A percentile compares a stretch with the other conserved stretches of the same genome.
These are phyloP conservation scores for Lordiphosa fenestrarum DNA, from an alignment of 2,888 invertebrate species.

Conservation along the genomic window DNA sequence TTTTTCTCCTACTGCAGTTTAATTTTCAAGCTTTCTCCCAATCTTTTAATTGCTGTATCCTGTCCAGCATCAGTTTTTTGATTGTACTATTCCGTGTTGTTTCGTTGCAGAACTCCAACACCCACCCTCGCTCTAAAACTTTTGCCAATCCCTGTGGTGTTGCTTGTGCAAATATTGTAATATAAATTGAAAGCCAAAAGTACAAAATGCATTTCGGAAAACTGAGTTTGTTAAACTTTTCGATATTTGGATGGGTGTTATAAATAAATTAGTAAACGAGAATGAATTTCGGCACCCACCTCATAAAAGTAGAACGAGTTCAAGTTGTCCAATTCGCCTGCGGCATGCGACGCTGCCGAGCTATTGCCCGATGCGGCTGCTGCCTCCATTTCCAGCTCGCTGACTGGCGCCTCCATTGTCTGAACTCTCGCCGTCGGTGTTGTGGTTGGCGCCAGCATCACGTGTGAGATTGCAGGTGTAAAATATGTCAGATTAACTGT, in stretches of 20 bases:
- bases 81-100: too few species aligned
- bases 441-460: slow-evolving; percentile 75
- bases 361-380: slow-evolving; percentile 37
- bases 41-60: too few species aligned
- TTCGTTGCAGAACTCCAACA: too few species aligned
- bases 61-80: too few species aligned
- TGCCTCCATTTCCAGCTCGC: slow-evolving; percentile 26
- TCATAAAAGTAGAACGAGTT: slow-evolving; percentile 80
- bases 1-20: too few species aligned
- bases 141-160: slow-evolving; percentile 1
- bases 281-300: slow-evolving; percentile 52
- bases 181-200: slow-evolving; percentile 25
- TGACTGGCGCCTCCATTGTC: slow-evolving; percentile 34
- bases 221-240: slow-evolving; percentile 3
- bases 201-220: slow-evolving; percentile 21
- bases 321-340: slow-evolving; percentile 67
- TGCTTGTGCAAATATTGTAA: slow-evolving; percentile 10
- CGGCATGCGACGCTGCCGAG: slow-evolving; percentile 39
- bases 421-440: slow-evolving; percentile 56
- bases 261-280: slow-evolving; percentile 45
- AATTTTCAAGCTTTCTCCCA: not conserved
- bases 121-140: not conserved
- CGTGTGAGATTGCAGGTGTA: slow-evolving; percentile 75
- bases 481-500: slow-evolving; percentile 67
- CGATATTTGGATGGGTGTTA: slow-evolving; percentile 17